phyloP scores from a whole-genome alignment of 2,888 invertebrate species.

The Tigriopus californicus region DNA sequence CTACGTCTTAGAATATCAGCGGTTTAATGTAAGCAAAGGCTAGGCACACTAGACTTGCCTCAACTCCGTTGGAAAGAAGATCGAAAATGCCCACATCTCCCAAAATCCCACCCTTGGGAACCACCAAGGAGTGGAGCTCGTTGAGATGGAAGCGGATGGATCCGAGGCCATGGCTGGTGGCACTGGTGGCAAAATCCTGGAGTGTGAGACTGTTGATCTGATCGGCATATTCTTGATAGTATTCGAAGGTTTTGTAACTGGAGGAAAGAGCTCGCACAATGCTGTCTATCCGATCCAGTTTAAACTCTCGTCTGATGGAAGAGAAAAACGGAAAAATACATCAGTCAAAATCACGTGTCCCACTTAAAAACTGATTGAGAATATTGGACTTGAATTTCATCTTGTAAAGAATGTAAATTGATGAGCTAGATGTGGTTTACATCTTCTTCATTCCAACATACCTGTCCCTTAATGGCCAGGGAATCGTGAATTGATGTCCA shows the following conservation, averaged over 20 bases:
- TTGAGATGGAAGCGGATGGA: conserved; percentile 34
- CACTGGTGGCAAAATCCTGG: conserved; percentile 47
- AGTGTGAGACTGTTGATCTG: conserved; percentile 38
- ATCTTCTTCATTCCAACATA: too few species aligned
- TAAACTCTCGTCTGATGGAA: neutral
- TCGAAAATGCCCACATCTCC: neutral
- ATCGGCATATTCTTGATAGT: conserved; percentile 9
- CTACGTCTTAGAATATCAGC: neutral
- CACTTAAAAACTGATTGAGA: too few species aligned
- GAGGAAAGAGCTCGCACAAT: neutral
- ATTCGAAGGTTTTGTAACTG: neutral
- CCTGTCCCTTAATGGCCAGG: too few species aligned
- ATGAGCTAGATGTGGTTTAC: too few species aligned
- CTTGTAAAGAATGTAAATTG: too few species aligned
- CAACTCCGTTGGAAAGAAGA: neutral
- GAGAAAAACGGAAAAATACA: neutral
- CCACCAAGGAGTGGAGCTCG: conserved; percentile 19
- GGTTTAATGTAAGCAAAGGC: too few species aligned
- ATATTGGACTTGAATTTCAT: too few species aligned
- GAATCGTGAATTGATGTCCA: too few species aligned
- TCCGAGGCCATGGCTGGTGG: conserved; percentile 44
- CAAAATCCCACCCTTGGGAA: conserved; percentile 1
- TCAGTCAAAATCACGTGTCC: too few species aligned
- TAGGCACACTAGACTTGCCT: neutral
- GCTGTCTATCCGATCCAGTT: neutral